Conservation (phyloP, 2,888 invertebrate genomes). For the Aporophyla lueneburgensis region DNA sequence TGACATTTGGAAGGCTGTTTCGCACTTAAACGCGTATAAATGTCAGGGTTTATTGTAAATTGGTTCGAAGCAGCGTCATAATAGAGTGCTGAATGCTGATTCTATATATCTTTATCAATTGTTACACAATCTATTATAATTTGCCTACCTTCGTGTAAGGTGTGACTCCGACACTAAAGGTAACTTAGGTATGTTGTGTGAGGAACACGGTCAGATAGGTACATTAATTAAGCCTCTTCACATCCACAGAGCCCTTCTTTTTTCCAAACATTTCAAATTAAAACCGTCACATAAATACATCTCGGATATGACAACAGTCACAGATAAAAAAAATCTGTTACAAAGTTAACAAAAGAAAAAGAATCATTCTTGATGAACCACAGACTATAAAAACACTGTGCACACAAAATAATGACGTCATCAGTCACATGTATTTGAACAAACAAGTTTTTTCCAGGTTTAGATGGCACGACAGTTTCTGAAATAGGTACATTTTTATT, state of each 20-base stretch:
- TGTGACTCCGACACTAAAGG: too few relatives aligned
- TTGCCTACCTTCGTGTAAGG: background rate
- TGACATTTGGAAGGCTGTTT: conserved; percentile 37
- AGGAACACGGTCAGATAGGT: too few relatives aligned
- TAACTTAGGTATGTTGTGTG: too few relatives aligned
- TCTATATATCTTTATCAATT: background rate
- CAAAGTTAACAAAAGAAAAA: conserved; percentile 49
- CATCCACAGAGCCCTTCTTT: conserved; percentile 6
- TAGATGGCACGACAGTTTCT: conserved; percentile 31
- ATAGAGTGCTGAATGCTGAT: background rate
- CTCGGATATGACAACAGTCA: conserved; percentile 29
- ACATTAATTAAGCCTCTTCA: background rate
- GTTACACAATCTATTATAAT: background rate
- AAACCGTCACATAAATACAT: conserved; percentile 22
- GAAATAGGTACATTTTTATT: conserved; percentile 6
- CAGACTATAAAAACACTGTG: conserved; percentile 44
- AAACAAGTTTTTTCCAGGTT: conserved; percentile 55
- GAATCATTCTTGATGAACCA: conserved; percentile 45
- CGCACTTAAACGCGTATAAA: conserved; percentile 26
- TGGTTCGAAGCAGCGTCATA: conserved; percentile 16
- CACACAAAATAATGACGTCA: conserved; percentile 46
- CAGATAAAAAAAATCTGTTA: conserved; percentile 35
- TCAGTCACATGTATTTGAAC: conserved; percentile 61
- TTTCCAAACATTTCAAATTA: conserved; percentile 53
- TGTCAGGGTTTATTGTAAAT: conserved; percentile 49